phyloP scores from a whole-genome alignment of 30 jellyfish, hydroid and myxozoan species.

The Cassiopea andromeda region DNA sequence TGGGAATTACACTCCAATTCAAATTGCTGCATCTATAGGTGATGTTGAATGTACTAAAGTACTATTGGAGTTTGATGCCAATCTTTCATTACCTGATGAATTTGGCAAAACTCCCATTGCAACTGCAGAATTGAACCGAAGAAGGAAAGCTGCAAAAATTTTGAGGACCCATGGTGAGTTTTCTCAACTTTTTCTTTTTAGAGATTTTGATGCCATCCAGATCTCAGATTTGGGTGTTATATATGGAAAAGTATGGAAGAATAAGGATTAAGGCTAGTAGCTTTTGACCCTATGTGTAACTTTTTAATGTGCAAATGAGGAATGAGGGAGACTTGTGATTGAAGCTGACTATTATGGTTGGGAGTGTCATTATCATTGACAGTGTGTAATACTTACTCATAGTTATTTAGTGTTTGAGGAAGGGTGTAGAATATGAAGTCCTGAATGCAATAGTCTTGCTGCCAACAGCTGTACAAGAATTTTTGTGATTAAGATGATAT shows the following conservation, averaged over 20 bases:
- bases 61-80: conserved; percentile 75
- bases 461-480: no score
- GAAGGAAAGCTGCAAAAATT: conserved; percentile 73
- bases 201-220: not conserved
- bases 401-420: no score
- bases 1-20: conserved; percentile 94
- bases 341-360: no score
- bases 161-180: conserved; percentile 75
- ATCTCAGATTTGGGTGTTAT: not conserved
- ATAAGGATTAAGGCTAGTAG: not conserved
- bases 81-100: conserved; percentile 71
- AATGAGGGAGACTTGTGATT: no score
- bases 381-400: no score
- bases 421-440: no score
- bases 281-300: not conserved
- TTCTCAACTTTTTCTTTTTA: not conserved
- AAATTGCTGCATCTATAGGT: conserved; percentile 96
- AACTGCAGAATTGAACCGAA: conserved; percentile 81
- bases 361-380: no score
- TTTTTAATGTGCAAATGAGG: not conserved
- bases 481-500: no score
- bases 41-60: conserved; percentile 79
- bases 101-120: conserved; percentile 87
- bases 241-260: not conserved
- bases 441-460: no score